A percentile compares a stretch with the other conserved stretches of the same genome.
Evolutionary conservation across 2,113 vertebrate species (phyloP).

Genomic region (Limnothrissa miodon): DNA sequence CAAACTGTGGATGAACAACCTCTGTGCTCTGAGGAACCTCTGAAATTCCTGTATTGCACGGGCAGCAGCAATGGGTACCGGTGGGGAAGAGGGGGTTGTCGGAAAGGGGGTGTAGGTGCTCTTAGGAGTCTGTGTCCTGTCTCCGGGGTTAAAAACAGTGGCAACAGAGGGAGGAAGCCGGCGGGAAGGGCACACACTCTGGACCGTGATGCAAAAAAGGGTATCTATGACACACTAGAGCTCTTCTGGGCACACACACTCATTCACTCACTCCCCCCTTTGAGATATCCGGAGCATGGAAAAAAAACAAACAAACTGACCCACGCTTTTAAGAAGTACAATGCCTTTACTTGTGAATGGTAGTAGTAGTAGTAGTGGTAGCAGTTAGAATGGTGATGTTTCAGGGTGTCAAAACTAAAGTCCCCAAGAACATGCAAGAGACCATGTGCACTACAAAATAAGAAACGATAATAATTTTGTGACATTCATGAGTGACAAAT

Average conservation of each 20-base stretch:
- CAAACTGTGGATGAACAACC: not conserved
- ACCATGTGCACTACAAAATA: not conserved
- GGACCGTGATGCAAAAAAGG: slow-evolving; percentile 43
- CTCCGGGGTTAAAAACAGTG: slow-evolving; percentile 53
- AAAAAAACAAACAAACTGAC: slow-evolving; percentile 40
- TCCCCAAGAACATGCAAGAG: not conserved
- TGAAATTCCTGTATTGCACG: not conserved
- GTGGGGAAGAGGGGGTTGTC: not conserved
- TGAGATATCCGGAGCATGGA: slow-evolving; percentile 61
- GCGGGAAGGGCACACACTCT: slow-evolving; percentile 43
- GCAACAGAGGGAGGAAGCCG: slow-evolving; percentile 55
- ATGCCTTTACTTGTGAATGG: slow-evolving; percentile 33
- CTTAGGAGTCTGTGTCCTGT: slow-evolving; percentile 55
- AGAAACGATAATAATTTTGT: not conserved
- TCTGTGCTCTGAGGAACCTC: not conserved
- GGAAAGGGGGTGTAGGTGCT: slow-evolving; percentile 30
- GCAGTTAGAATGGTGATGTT: not conserved
- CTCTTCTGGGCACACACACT: not conserved
- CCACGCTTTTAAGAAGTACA: slow-evolving; percentile 16
- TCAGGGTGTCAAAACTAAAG: not conserved
- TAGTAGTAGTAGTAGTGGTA: not conserved
- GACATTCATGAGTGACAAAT: not conserved
- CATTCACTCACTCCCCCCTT: slow-evolving; percentile 39
- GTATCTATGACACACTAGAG: slow-evolving; percentile 37
- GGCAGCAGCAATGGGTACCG: not conserved